Evolutionary conservation across 2,888 invertebrate species (phyloP), one percentile per base, ranked within the genome.

Genomic region (Sialis fuliginosa): DNA sequence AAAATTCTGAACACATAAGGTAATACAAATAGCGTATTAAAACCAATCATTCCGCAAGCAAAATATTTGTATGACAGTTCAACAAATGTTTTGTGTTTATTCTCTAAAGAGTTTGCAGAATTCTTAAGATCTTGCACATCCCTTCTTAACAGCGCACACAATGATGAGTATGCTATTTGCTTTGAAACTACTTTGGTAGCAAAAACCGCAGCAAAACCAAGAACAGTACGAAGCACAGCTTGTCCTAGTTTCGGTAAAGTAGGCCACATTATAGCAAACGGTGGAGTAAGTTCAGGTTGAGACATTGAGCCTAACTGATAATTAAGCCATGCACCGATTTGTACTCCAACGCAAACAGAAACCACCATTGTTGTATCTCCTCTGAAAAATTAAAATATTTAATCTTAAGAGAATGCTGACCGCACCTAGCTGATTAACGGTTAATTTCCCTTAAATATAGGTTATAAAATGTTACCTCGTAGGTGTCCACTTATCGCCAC

Each of bases 301-400:
- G 61, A 63, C 70, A 81, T 71, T 58, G 76, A 72, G n/a, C 87
- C 87, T 9, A 80, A 70, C 61, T 80, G 85, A 62, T 79, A 89
- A 67, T 87, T 87, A 39, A 83, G 66, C 91, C 90, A 91, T 5
- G 86, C 77, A 13, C 89, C 91, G 3, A 77, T 63, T 43, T 81
- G 74, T 50, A 89, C 72, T 44, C 91, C 91, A 2, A 79, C 75
- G 53, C 81, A 81, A 5, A 86, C 85, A 47, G 85, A 86, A 52
- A 91, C 72, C 53, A 91, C 82, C 74, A 88, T 82, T 2, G 88
- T 79, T 0, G 92, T 92, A 64, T 93, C 92, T 30, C 90, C 89
- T 59, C 92, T 86, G 66, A 6, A 71, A 71, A 32, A 44, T 45
- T 42, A 7, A 42, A 13, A 33, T 49, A 22, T 42, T 48, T 33